Conservation (phyloP, 1,140 invertebrate species). For the Atta cephalotes region DNA sequence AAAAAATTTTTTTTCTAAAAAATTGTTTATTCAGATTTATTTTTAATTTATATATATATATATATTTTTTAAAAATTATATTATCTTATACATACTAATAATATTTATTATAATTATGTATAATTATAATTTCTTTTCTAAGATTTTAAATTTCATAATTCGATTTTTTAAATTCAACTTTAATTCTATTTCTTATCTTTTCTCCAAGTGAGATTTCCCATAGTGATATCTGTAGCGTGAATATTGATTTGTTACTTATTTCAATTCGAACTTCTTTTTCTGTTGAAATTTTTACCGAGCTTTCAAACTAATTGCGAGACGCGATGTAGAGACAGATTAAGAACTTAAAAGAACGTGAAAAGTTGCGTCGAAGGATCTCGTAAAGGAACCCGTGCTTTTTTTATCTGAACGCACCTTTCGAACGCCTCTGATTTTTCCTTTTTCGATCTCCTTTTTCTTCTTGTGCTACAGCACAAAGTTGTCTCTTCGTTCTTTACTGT, state of each 20-base stretch:
- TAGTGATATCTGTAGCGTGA: neutral
- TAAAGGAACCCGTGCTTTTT: conserved; percentile 2
- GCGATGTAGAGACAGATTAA: conserved; percentile 69
- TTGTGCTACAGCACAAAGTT: conserved; percentile 32
- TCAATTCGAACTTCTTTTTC: conserved; percentile 59
- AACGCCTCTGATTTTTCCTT: conserved; percentile 36
- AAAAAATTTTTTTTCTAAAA: no score
- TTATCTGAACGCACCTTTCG: conserved; percentile 30
- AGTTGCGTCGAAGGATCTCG: conserved; percentile 50
- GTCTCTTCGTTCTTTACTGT: conserved; percentile 49
- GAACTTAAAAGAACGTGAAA: conserved; percentile 72
- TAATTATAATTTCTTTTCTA: neutral
- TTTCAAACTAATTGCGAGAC: conserved; percentile 79
- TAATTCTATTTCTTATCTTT: neutral
- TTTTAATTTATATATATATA: no score
- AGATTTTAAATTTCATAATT: neutral
- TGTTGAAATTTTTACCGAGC: conserved; percentile 62
- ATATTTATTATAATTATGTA: neutral
- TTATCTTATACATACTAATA: no score
- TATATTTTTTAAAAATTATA: no score
- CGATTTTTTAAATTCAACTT: neutral
- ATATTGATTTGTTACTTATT: conserved; percentile 52
- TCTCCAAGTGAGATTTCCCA: neutral
- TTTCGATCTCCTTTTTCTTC: neutral
- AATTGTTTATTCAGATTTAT: no score